Percentiles rank a stretch among this genome's conserved stretches.
Evolutionary conservation across 2,888 invertebrate species (phyloP).

Genomic region (Caenorhabditis sp.): DNA sequence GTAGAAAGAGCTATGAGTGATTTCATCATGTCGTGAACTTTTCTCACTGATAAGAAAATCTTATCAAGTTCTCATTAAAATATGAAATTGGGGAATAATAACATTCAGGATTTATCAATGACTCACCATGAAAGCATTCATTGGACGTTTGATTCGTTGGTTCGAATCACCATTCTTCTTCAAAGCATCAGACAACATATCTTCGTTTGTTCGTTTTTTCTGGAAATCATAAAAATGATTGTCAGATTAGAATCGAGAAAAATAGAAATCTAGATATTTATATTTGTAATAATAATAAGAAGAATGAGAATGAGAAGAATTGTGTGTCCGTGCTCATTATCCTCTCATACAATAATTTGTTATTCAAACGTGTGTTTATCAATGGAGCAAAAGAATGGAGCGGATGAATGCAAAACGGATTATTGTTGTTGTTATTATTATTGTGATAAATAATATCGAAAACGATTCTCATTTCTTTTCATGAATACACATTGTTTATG

Average conservation of each 20-base stretch:
- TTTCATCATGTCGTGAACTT: too few relatives aligned
- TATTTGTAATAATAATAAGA: not conserved
- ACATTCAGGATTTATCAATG: not conserved
- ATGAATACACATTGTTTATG: too few relatives aligned
- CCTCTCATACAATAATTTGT: constrained; percentile 33
- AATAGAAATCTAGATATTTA: too few relatives aligned
- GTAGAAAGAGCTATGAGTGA: too few relatives aligned
- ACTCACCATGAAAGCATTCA: constrained; percentile 55
- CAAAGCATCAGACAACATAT: not conserved
- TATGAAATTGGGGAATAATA: not conserved
- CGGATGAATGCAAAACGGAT: constrained; percentile 1
- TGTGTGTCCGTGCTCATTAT: constrained; percentile 18
- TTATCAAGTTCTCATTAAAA: not conserved
- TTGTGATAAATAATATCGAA: not conserved
- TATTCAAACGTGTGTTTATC: constrained; percentile 8
- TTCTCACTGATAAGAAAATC: not conserved
- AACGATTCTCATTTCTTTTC: not conserved
- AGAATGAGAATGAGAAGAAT: not conserved
- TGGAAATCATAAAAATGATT: constrained; percentile 17
- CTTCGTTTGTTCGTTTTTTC: constrained; percentile 22
- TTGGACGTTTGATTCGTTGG: constrained; percentile 48
- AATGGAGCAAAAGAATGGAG: not conserved
- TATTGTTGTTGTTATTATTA: not conserved
- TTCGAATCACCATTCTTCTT: constrained; percentile 2
- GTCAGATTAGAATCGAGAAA: too few relatives aligned